Base-by-base conservation (phyloP, 2,888 invertebrate genomes). In the Chrysomela aeneicollis region DNA sequence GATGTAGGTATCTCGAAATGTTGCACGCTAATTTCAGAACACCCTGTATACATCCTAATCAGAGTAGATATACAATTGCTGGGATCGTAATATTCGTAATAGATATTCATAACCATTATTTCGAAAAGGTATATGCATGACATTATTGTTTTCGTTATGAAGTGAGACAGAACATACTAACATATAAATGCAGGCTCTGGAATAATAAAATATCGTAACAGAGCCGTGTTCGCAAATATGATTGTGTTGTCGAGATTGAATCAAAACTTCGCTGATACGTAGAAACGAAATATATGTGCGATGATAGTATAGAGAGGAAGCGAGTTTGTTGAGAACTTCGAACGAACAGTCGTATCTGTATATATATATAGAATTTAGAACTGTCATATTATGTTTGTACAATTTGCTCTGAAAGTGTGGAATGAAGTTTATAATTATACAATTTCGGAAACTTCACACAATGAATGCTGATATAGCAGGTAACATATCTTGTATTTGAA, bases 171-270 rank as follows among this genome's bases (percentile, higher is more conserved):
- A 26, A 21, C 37, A 55, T 21, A 37, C 42, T 42, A 42, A 42
- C n/a, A 22, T n/a, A 55, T 42, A 21, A 55, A 55, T 21, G 21
- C 55, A 37, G 17, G 42, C 32, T 35, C 21, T 21, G 22, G 19
- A 42, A 55, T 55, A 37, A 46, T 57, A 46, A 57, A 57, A 57
- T 57, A 57, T 46, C 15, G 30, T 5, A 46, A 42, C 42, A 42
- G 6, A 15, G 42, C 32, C 32, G 32, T 35, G 32, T 35, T 35
- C 32, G 32, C 32, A 15, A 42, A 42, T 35, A 35, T 9, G 12
- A n/a, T 10, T 42, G 42, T 42, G 12, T 42, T 42, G 15, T 15
- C 15, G 6, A 15, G n/a, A 42, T 42, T 42, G 42, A 42, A 42
- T 15, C 42, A 42, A 42, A 42, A 42, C 42, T 42, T 42, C 15